These are phyloP conservation scores for Tylochromis polylepis DNA, from an alignment of 2,113 vertebrate species.

Conservation along the genomic window DNA sequence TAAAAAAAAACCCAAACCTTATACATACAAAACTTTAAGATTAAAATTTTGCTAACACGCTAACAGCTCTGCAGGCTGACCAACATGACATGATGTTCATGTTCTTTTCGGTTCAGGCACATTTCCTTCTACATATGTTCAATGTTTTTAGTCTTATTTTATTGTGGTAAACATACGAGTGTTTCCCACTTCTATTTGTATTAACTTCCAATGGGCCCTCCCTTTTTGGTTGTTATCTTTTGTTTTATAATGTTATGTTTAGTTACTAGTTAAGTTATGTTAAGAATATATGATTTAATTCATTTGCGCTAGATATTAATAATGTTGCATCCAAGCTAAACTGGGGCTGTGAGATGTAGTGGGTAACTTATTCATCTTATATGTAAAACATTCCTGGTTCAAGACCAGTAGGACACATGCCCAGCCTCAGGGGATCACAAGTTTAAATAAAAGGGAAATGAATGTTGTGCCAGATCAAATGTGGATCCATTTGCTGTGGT, in stretches of 20 bases:
- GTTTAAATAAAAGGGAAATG: not conserved
- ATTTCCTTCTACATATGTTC: not conserved
- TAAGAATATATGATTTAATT: not conserved
- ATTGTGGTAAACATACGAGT: not conserved
- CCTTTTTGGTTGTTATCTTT: not conserved
- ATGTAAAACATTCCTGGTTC: not conserved
- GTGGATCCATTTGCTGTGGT: not conserved
- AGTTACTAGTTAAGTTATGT: not conserved
- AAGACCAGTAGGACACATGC: not conserved
- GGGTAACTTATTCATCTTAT: not conserved
- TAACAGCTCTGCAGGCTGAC: too few species aligned
- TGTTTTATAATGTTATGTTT: not conserved
- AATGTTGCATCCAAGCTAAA: not conserved
- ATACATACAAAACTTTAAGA: not conserved
- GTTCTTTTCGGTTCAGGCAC: not conserved
- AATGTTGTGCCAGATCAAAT: not conserved
- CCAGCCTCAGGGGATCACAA: not conserved
- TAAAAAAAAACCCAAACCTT: rapidly evolving
- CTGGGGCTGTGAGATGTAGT: rapidly evolving
- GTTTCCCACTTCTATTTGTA: not conserved
- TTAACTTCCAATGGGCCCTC: not conserved
- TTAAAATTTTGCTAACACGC: rapidly evolving
- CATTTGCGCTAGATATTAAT: rapidly evolving
- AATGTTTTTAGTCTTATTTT: not conserved
- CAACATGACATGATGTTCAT: not conserved